Conservation (phyloP, 1,140 invertebrate species). For the Musca domestica region DNA sequence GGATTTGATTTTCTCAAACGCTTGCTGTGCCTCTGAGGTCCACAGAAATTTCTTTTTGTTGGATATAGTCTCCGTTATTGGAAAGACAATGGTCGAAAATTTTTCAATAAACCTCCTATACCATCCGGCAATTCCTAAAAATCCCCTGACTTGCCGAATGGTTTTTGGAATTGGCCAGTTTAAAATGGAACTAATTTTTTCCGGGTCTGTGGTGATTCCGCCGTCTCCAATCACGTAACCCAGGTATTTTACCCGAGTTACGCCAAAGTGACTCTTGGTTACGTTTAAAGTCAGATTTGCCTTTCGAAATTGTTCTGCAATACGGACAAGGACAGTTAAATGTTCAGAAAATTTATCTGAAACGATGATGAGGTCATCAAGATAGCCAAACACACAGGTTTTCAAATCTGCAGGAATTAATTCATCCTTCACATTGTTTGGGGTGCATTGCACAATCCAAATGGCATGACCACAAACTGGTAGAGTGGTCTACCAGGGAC, state of each 20-base stretch:
- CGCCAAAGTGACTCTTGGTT: constrained; percentile 53
- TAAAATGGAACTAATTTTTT: constrained; percentile 31
- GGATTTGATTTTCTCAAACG: not conserved
- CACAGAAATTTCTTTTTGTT: constrained; percentile 22
- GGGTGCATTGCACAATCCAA: too few species aligned
- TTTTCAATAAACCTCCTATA: constrained; percentile 29
- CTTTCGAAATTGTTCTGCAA: constrained; percentile 46
- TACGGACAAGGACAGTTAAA: constrained; percentile 39
- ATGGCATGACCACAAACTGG: too few species aligned
- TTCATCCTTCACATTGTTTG: constrained; percentile 21
- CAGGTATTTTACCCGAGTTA: too few species aligned
- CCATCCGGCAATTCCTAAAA: constrained; percentile 27
- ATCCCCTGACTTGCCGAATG: too few species aligned
- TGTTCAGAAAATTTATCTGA: constrained; percentile 44
- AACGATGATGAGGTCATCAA: constrained; percentile 39
- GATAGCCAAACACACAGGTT: constrained; percentile 34
- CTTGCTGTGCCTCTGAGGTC: not conserved
- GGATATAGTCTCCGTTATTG: too few species aligned
- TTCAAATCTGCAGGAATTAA: constrained; percentile 23
- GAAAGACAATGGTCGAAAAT: constrained; percentile 17
- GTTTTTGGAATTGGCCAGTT: constrained; percentile 28
- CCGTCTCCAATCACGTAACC: too few species aligned
- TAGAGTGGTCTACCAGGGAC: constrained; percentile 53
- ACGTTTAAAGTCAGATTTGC: constrained; percentile 55
- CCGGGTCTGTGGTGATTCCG: constrained; percentile 25